Percentiles rank a stretch among this genome's conserved stretches.
Conservation (phyloP, 1,140 invertebrate genomes). For the Drosophila subobscura region DNA sequence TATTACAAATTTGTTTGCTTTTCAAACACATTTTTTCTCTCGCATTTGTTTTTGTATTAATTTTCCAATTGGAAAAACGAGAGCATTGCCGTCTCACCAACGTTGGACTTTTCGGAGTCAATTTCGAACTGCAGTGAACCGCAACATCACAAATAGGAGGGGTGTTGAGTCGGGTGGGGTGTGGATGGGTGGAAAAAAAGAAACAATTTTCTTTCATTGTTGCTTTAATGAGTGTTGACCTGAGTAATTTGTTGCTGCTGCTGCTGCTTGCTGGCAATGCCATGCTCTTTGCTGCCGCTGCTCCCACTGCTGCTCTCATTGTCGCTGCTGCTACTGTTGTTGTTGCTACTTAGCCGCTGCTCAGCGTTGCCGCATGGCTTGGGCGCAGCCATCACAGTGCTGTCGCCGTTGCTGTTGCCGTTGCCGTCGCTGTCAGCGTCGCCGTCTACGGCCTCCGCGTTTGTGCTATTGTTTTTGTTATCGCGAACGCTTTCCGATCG, state of each 20-base stretch:
- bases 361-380: conserved; percentile 52
- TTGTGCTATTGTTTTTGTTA: conserved; percentile 9
- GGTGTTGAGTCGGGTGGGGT: too few species aligned
- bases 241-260: conserved; percentile 43
- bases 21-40: conserved; percentile 29
- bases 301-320: conserved; percentile 51
- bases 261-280: conserved; percentile 42
- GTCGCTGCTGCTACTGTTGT: conserved; percentile 44
- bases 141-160: neutral
- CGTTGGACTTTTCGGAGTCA: conserved; percentile 23
- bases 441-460: neutral
- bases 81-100: conserved; percentile 11
- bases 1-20: conserved; percentile 26
- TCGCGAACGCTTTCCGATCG: too few species aligned
- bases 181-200: conserved; percentile 18
- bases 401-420: conserved; percentile 8
- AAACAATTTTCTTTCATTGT: conserved; percentile 5
- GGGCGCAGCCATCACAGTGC: conserved; percentile 65
- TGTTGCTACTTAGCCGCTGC: conserved; percentile 39
- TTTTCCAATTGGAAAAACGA: conserved; percentile 2
- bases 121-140: conserved; percentile 32
- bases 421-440: conserved; percentile 7
- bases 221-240: conserved; percentile 54
- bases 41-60: conserved; percentile 13
- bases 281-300: conserved; percentile 13